phyloP scores from a whole-genome alignment of 2,113 vertebrate species.

The Cepphus grylle region DNA sequence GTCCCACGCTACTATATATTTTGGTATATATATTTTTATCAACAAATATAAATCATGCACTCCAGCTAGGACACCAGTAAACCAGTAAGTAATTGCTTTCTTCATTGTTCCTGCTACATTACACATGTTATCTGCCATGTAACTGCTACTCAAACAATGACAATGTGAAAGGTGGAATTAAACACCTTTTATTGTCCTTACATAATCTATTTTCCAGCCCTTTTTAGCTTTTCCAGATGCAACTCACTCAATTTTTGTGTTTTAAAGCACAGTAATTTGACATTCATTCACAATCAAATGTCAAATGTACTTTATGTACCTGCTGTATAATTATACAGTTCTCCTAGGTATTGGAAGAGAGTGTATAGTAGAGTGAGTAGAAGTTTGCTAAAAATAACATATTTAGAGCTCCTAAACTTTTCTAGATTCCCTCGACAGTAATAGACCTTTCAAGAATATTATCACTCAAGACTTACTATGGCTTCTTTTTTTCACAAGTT shows the following conservation, averaged over 20 bases:
- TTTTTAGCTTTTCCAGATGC: not conserved
- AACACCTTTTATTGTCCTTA: not conserved
- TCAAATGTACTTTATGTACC: not conserved
- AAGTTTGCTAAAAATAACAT: not conserved
- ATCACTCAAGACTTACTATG: not conserved
- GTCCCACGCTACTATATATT: not conserved
- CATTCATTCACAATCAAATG: conserved; percentile 26
- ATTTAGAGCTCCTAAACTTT: not conserved
- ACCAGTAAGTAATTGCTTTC: not conserved
- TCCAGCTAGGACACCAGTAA: not conserved
- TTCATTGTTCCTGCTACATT: not conserved
- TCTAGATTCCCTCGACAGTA: not conserved
- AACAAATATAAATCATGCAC: not conserved
- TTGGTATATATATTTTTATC: not conserved
- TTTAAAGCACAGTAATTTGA: conserved; percentile 15
- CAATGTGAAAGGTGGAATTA: not conserved
- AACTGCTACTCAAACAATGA: not conserved
- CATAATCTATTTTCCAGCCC: not conserved
- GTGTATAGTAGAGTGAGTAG: not conserved
- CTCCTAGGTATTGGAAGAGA: not conserved
- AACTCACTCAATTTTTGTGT: not conserved
- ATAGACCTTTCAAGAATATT: not conserved
- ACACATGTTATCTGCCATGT: not conserved
- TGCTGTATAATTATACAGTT: not conserved
- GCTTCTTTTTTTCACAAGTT: not conserved